Evolutionary conservation across 2,797 vertebrate species (phyloP).

Genomic region (Dromococcyx pavoninus): DNA sequence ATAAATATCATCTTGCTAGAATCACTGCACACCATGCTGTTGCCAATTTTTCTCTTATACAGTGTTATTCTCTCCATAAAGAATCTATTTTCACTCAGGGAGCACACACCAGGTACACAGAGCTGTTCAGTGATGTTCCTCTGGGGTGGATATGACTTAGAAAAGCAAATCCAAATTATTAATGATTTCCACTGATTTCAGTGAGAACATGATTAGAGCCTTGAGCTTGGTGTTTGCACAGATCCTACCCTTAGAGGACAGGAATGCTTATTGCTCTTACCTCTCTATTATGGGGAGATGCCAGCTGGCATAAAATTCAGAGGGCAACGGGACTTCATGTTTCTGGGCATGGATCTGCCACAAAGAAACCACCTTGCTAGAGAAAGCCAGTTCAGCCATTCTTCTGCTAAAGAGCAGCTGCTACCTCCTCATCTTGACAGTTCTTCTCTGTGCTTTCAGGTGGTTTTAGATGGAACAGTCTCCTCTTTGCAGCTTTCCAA

Average conservation of each 20-base stretch:
- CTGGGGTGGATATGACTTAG: neutral
- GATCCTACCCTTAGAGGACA: neutral
- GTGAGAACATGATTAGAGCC: neutral
- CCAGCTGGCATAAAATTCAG: neutral
- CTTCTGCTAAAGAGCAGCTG: neutral
- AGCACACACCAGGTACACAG: neutral
- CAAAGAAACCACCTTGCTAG: neutral
- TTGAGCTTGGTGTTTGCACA: neutral
- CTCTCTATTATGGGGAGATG: neutral
- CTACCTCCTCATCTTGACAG: neutral
- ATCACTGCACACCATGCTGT: neutral
- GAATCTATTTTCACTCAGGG: neutral
- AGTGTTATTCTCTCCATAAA: neutral
- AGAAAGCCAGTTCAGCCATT: neutral
- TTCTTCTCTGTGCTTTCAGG: slow-evolving; percentile 71
- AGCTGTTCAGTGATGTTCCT: neutral
- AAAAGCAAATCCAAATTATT: neutral
- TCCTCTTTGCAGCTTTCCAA: slow-evolving; percentile 79
- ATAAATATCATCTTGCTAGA: neutral
- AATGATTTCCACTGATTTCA: neutral
- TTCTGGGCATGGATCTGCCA: neutral
- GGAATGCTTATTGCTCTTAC: neutral
- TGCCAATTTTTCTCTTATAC: accelerated
- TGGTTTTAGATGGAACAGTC: slow-evolving; percentile 81
- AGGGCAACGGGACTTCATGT: neutral